Evolutionary conservation across 2,797 vertebrate species (phyloP).

Genomic region (Enteromius thamalakanensis): DNA sequence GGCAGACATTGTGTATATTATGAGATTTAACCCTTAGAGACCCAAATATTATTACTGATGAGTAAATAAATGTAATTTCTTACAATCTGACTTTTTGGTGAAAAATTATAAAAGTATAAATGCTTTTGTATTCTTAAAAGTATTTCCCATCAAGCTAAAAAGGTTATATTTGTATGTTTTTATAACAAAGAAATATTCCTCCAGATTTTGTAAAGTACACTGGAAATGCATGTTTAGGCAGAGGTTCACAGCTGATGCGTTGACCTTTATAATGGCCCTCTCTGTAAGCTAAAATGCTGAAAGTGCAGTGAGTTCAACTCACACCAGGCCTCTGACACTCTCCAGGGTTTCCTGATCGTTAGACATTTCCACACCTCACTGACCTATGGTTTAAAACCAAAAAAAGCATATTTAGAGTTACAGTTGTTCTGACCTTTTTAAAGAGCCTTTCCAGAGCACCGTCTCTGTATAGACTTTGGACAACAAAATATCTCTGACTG

Average conservation of each 20-base stretch:
- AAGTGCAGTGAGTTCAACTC: slow-evolving; percentile 17
- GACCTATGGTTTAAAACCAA: neutral
- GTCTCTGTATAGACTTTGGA: neutral
- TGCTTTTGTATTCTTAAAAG: neutral
- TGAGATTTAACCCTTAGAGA: neutral
- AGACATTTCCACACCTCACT: neutral
- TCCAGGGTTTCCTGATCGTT: neutral
- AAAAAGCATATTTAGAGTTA: neutral
- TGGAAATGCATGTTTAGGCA: neutral
- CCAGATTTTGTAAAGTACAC: neutral
- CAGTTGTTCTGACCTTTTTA: slow-evolving; percentile 6
- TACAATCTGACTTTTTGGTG: neutral
- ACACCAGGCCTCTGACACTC: neutral
- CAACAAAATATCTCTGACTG: neutral
- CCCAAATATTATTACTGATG: neutral
- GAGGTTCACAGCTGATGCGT: neutral
- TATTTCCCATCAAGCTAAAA: neutral
- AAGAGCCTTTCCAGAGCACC: neutral
- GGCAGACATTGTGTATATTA: neutral
- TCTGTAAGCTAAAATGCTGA: neutral
- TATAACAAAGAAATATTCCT: neutral
- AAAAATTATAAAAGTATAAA: neutral
- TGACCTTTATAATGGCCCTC: neutral
- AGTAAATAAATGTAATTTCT: neutral
- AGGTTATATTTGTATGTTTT: neutral